phyloP scores from a whole-genome alignment of 92 coral and sea anemone species.

The Scolanthus callimorphus region DNA sequence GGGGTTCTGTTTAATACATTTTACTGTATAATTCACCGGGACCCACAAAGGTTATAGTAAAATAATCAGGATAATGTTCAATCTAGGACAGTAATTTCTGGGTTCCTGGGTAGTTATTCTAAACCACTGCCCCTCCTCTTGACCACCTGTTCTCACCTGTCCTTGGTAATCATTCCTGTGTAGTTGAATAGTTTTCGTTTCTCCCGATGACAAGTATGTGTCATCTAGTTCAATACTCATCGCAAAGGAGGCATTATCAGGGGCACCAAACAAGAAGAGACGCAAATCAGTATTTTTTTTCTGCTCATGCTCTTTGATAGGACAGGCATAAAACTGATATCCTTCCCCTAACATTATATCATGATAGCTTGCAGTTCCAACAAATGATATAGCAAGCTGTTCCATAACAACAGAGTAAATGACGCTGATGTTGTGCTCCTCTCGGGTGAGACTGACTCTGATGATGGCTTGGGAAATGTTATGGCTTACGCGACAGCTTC shows the following conservation, averaged over 20 bases:
- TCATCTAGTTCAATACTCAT: slow-evolving; percentile 63
- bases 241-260: slow-evolving; percentile 46
- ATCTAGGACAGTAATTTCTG: no score
- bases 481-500: slow-evolving; percentile 45
- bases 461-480: slow-evolving; percentile 34
- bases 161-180: slow-evolving; percentile 41
- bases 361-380: slow-evolving; percentile 38
- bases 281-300: slow-evolving; percentile 10
- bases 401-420: slow-evolving; percentile 63
- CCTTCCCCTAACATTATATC: slow-evolving; percentile 28
- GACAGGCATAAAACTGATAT: slow-evolving; percentile 77
- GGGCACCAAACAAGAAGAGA: slow-evolving; percentile 55
- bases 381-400: slow-evolving; percentile 50
- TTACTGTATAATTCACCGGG: no score
- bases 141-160: no score
- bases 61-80: no score
- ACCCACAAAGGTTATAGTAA: no score
- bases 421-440: slow-evolving; percentile 22
- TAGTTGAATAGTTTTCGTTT: slow-evolving; percentile 43
- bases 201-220: slow-evolving; percentile 44
- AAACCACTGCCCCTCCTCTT: no score
- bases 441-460: slow-evolving; percentile 40
- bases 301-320: slow-evolving; percentile 12
- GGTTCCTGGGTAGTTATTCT: no score
- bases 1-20: no score